Evolutionary conservation across 2,888 invertebrate species (phyloP), one percentile per base, ranked within the genome.

Genomic region (Dendrolimus houi): DNA sequence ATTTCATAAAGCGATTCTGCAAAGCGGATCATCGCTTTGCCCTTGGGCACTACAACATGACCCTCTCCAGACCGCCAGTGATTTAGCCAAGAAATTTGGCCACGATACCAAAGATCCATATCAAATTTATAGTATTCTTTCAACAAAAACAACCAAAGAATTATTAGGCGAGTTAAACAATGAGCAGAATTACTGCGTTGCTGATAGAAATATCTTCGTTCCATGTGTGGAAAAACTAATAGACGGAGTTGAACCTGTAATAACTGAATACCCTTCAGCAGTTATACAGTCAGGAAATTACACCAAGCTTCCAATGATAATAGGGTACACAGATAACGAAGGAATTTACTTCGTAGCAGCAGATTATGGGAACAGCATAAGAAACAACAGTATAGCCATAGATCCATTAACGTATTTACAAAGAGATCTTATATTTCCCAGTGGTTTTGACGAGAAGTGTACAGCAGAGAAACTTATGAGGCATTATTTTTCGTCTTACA

Each of bases 281-380:
- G 69, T 85, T 8, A 82, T 90, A 13, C 66, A 63, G 53, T 74
- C 85, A 0, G 83, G 85, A 0, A 84, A 88, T 59, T 90, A 87
- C 56, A 82, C 79, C 0, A 87, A 87, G 70, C 72, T 90, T 8
- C 90, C 90, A 0, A 85, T 89, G 83, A 87, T 90, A 47, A 83
- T 89, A 14, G 89, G 90, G 0, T 81, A 77, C 57, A 90, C 86
- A 13, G 82, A 87, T 60, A 81, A 78, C 29, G 90, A 90, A 72
- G 90, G 89, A 0, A 81, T 87, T 54, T 86, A 79, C 60, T 89
- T 88, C 56, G 84, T 81, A 1, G 70, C 79, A 66, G 74, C 78
- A 62, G 83, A 87, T 63, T 86, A 81, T 59, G 88, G 89, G 0
- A 81, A 63, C 0, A 82, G 74, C 58, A 60, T 87, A 10, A 77